Percentiles rank a stretch among this genome's conserved stretches.
These are phyloP conservation scores for Gadopsis bispinosus DNA, from an alignment of 2,797 vertebrate species.

Conservation along the genomic window DNA sequence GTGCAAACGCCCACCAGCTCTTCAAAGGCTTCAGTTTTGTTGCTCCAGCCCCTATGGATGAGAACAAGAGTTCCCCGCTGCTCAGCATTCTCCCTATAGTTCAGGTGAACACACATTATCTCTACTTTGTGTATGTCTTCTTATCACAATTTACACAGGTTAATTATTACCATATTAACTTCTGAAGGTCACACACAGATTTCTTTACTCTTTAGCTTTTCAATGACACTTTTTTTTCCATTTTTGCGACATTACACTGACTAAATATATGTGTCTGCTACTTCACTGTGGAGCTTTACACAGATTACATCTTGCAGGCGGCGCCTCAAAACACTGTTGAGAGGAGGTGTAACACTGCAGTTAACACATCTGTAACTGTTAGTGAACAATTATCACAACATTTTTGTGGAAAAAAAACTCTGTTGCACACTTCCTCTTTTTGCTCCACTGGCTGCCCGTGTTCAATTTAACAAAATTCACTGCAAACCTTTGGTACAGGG, in stretches of 20 bases:
- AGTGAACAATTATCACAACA: neutral
- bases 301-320: neutral
- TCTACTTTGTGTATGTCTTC: neutral
- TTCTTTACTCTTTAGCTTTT: neutral
- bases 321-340: neutral
- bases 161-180: neutral
- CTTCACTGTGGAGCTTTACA: neutral
- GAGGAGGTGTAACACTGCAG: neutral
- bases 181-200: neutral
- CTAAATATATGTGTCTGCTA: neutral
- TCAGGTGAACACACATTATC: conserved; percentile 85
- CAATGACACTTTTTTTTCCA: neutral
- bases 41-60: conserved; percentile 91
- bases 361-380: conserved; percentile 12
- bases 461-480: neutral
- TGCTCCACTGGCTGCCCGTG: neutral
- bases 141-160: conserved; percentile 2
- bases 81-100: conserved; percentile 93
- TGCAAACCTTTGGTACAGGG: neutral
- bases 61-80: conserved; percentile 92
- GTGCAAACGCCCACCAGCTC: conserved; percentile 97
- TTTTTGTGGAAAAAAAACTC: neutral
- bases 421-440: neutral
- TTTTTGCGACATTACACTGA: neutral
- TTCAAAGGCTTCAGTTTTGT: conserved; percentile 99